Percentiles rank a stretch among this genome's conserved stretches.
Evolutionary conservation across 2,797 vertebrate genomes (phyloP).

Genomic region (Pangasius krempfi): DNA sequence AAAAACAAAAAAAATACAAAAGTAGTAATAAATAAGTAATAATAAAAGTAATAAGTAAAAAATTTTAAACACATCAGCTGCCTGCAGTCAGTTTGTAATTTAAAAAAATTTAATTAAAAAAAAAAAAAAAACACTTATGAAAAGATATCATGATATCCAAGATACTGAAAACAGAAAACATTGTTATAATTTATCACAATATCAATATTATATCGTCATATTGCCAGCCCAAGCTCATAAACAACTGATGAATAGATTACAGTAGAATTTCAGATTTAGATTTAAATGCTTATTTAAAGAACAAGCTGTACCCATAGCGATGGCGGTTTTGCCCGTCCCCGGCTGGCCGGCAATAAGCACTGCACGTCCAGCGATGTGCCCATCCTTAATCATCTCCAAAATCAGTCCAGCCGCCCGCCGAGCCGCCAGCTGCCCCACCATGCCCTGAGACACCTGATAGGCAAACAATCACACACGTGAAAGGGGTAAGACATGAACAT

Average conservation of each 20-base stretch:
- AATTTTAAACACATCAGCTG: not conserved
- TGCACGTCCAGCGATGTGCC: slow-evolving; percentile 90
- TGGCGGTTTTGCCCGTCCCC: slow-evolving; percentile 92
- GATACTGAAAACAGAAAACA: not conserved
- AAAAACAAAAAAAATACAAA: not conserved
- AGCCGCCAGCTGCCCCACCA: slow-evolving; percentile 93
- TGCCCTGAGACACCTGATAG: slow-evolving; percentile 89
- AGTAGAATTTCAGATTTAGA: not conserved
- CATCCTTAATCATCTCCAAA: slow-evolving; percentile 94
- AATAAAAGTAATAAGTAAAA: not conserved
- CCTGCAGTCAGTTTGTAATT: not conserved
- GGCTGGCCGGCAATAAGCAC: slow-evolving; percentile 91
- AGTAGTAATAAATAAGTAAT: no score
- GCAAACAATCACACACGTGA: not conserved
- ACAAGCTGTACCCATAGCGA: slow-evolving; percentile 87
- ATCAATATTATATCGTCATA: not conserved
- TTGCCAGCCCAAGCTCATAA: no score
- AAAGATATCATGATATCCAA: not conserved
- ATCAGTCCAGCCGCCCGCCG: slow-evolving; percentile 91
- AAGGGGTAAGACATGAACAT: not conserved
- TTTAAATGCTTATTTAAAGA: not conserved
- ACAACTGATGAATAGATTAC: not conserved
- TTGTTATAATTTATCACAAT: not conserved
- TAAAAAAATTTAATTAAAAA: no score
- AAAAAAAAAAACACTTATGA: not conserved